A percentile compares a stretch with the other conserved stretches of the same genome.
Evolutionary conservation across 2,888 invertebrate species (phyloP).

Genomic region (Agriopis aurantiaria): DNA sequence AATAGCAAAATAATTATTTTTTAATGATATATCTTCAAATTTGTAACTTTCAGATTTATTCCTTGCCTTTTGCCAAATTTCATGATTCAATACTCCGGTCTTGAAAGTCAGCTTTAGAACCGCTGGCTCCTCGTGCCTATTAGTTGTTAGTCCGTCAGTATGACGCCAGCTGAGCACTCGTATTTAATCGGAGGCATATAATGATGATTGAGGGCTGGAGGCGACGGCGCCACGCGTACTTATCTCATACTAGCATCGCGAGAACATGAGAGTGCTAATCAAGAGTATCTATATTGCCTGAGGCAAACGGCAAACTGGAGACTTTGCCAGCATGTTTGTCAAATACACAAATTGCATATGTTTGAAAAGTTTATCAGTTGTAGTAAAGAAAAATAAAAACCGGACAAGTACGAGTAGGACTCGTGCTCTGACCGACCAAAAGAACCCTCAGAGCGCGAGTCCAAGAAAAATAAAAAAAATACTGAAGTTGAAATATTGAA

Average conservation of each 20-base stretch:
- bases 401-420: too few species aligned
- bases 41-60: too few species aligned
- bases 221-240: conserved; percentile 65
- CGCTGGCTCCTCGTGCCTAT: conserved; percentile 7
- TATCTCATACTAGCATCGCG: conserved; percentile 66
- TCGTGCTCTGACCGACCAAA: too few species aligned
- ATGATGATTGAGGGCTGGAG: conserved; percentile 63
- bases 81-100: too few species aligned
- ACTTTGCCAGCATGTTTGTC: background rate
- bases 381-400: too few species aligned
- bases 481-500: too few species aligned
- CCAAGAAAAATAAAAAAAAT: too few species aligned
- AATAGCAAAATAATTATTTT: too few species aligned
- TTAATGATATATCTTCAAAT: too few species aligned
- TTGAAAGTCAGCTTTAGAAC: background rate
- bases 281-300: conserved; percentile 6
- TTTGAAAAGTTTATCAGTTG: too few species aligned
- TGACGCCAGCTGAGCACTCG: conserved; percentile 40
- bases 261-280: conserved; percentile 68
- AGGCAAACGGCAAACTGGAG: background rate
- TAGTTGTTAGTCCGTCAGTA: conserved; percentile 34
- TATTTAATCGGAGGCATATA: conserved; percentile 61
- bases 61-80: too few species aligned
- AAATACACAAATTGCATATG: background rate
- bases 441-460: too few species aligned